These are phyloP conservation scores for Serrognathus titanus DNA, from an alignment of 2,888 invertebrate species.

Conservation along the genomic window DNA sequence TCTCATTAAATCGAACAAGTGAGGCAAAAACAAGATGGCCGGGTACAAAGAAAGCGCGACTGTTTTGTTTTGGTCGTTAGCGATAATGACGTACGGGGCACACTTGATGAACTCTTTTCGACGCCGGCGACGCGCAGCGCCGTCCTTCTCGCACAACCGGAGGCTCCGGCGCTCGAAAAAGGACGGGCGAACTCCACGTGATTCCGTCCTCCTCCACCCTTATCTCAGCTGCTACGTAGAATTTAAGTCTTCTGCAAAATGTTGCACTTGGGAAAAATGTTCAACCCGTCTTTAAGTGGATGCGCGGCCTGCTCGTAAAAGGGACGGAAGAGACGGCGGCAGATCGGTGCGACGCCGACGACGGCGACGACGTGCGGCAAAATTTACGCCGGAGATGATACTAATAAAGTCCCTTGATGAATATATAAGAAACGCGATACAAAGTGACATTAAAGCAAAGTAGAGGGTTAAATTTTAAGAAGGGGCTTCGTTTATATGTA, in stretches of 20 bases:
- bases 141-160: background rate
- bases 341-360: slow-evolving; percentile 1
- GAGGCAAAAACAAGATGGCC: slow-evolving; percentile 49
- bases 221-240: slow-evolving; percentile 37
- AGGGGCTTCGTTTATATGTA: slow-evolving; percentile 40
- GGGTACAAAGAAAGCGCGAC: slow-evolving; percentile 43
- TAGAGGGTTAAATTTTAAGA: slow-evolving; percentile 44
- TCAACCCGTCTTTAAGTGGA: background rate
- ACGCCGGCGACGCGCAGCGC: background rate
- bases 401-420: slow-evolving; percentile 49
- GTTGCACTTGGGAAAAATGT: slow-evolving; percentile 45
- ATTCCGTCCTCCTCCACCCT: slow-evolving; percentile 18
- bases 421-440: slow-evolving; percentile 49
- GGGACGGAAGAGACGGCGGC: slow-evolving; percentile 6
- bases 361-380: slow-evolving; percentile 7
- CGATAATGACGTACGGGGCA: slow-evolving; percentile 44
- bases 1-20: slow-evolving; percentile 46
- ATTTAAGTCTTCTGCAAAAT: slow-evolving; percentile 43
- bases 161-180: background rate
- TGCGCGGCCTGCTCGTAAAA: background rate
- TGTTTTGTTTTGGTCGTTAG: slow-evolving; percentile 47
- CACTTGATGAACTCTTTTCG: slow-evolving; percentile 13
- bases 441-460: slow-evolving; percentile 47
- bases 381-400: slow-evolving; percentile 29
- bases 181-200: background rate